Evolutionary conservation across 2,113 vertebrate species (phyloP), one percentile per base, ranked within the genome.

Genomic region (Bubo blakistoni): DNA sequence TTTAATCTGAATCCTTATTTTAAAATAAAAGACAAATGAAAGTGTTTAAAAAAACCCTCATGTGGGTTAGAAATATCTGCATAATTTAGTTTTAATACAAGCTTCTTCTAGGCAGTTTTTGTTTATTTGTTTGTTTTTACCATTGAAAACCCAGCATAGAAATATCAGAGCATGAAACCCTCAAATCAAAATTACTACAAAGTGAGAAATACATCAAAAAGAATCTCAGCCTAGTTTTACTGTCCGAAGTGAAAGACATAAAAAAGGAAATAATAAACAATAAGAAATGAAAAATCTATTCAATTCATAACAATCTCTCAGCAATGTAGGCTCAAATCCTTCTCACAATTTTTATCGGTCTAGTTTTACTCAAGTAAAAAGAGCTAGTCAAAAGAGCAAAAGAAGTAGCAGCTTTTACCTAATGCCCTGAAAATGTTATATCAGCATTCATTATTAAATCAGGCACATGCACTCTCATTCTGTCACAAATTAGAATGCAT

Each of bases 11-110:
- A 78, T 55, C 4, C 16, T 62, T 66, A 27, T 15, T 89, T 78
- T 46, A 52, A 90, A 92, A 90, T 54, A 65, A 85, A 70, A 83
- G 6, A 52, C 3, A 0, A 81, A 59, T 19, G 0, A 13, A 83
- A 66, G 4, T 47, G 9, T 34, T 70, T 0, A 72, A 9, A 61
- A 62, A 27, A 38, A 0, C 27, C 13, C 36, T 21, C 2, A 1
- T 30, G 20, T 32, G 9, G 3, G 4, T 71, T 69, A 72, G 57
- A 87, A 89, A 72, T 62, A 81, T 7, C 27, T 81, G 81, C 8
- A 46, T 52, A 40, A 81, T 16, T 84, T 63, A 59, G 11, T 67
- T 86, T 67, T 55, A 76, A 40, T 29, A 32, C 6, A 57, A 36
- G 7, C 4, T 59, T 59, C 32, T 81, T 88, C 42, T 36, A 34